A percentile compares a stretch with the other conserved stretches of the same genome.
Evolutionary conservation across 2,113 vertebrate genomes (phyloP).

Genomic region (Camarhynchus parvulus): DNA sequence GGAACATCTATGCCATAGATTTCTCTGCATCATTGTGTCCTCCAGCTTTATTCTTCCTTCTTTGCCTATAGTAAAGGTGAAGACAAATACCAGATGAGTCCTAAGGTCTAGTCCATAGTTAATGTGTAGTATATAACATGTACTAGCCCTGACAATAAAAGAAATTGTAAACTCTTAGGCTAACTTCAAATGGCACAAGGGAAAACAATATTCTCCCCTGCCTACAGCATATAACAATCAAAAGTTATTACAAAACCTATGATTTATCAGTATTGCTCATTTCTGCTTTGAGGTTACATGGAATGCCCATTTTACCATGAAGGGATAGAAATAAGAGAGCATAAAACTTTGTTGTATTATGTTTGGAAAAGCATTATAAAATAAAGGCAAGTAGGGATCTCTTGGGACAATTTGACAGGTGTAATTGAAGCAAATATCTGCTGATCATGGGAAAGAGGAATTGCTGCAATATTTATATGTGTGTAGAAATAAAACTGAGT

Average conservation of each 20-base stretch:
- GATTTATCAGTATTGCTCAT: not conserved
- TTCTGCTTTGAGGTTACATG: not conserved
- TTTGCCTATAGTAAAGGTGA: not conserved
- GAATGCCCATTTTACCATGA: not conserved
- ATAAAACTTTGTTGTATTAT: not conserved
- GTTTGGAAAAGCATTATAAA: not conserved
- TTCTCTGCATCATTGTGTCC: not conserved
- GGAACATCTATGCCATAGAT: too few relatives aligned
- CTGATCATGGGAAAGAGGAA: not conserved
- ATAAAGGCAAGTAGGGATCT: not conserved
- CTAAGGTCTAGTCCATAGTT: not conserved
- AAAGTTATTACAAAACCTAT: not conserved
- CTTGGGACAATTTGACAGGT: not conserved
- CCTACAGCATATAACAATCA: not conserved
- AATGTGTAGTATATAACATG: not conserved
- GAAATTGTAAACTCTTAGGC: not conserved
- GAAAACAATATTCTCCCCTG: not conserved
- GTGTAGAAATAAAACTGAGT: not conserved
- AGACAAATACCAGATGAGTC: not conserved
- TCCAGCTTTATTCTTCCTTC: not conserved
- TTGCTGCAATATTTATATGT: not conserved
- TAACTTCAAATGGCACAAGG: not conserved
- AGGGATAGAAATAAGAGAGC: not conserved
- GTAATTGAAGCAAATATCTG: not conserved
- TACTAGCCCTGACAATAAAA: not conserved